A percentile compares a stretch with the other conserved stretches of the same genome.
Conservation (phyloP, 1,140 invertebrate species). For the Thalassaphorura encarpata region DNA sequence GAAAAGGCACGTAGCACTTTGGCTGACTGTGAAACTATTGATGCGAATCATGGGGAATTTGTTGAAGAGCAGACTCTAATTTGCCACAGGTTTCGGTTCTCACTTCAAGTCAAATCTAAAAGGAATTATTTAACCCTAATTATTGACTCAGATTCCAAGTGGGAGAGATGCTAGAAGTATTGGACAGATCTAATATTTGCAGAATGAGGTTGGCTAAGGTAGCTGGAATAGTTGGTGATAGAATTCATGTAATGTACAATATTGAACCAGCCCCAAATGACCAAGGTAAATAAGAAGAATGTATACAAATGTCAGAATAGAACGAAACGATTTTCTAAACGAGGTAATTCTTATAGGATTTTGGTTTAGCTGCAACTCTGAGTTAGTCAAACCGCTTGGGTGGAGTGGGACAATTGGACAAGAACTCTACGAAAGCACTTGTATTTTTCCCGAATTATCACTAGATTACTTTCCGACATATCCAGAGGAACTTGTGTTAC, state of each 20-base stretch:
- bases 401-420: not conserved
- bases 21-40: not conserved
- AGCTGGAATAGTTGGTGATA: not conserved
- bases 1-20: not conserved
- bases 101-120: not conserved
- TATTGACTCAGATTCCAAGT: not conserved
- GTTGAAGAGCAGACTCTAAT: not conserved
- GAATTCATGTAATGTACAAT: not conserved
- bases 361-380: not conserved
- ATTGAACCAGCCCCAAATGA: not conserved
- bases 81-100: not conserved
- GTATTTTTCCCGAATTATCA: not conserved
- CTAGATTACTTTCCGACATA: not conserved
- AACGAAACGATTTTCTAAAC: not conserved
- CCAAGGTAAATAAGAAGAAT: not conserved
- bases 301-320: not conserved
- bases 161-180: not conserved
- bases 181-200: not conserved
- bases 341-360: not conserved
- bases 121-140: not conserved
- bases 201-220: not conserved
- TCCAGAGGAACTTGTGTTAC: not conserved
- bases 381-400: not conserved
- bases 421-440: not conserved
- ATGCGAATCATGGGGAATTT: not conserved